A percentile compares a stretch with the other conserved stretches of the same genome.
Evolutionary conservation across 2,113 vertebrate genomes (phyloP).

Genomic region (Psilopsiagon aurifrons): DNA sequence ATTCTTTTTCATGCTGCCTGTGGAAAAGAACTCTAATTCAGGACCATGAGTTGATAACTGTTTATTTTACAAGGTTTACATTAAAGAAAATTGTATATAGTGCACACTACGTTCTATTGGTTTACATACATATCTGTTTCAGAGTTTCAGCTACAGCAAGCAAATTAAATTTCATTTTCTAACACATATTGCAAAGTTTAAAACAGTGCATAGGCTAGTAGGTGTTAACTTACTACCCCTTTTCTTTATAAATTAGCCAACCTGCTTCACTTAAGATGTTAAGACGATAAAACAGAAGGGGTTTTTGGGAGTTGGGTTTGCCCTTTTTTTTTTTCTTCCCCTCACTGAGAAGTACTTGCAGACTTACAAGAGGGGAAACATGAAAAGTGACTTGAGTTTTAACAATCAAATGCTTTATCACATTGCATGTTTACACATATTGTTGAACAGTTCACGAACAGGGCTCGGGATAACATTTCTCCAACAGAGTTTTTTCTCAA

Average conservation of each 20-base stretch:
- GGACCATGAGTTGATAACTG: not conserved
- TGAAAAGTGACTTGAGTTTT: not conserved
- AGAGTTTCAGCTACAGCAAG: not conserved
- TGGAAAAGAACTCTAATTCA: not conserved
- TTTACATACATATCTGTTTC: not conserved
- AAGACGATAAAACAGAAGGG: not conserved
- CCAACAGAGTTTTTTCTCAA: not conserved
- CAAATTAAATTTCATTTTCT: not conserved
- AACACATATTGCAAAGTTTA: not conserved
- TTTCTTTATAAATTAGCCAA: not conserved
- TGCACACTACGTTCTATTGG: not conserved
- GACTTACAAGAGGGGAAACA: not conserved
- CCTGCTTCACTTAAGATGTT: not conserved
- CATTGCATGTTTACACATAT: not conserved
- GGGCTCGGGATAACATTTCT: not conserved
- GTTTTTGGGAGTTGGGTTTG: not conserved
- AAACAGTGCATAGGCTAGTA: not conserved
- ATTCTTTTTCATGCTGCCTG: not conserved
- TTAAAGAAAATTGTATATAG: not conserved
- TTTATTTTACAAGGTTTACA: not conserved
- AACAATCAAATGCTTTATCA: not conserved
- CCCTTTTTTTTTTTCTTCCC: too few relatives aligned
- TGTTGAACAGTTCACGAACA: not conserved
- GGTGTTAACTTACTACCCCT: not conserved
- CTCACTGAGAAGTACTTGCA: not conserved